Conservation (phyloP, 2,797 vertebrate genomes). For the Manis crassicaudata region DNA sequence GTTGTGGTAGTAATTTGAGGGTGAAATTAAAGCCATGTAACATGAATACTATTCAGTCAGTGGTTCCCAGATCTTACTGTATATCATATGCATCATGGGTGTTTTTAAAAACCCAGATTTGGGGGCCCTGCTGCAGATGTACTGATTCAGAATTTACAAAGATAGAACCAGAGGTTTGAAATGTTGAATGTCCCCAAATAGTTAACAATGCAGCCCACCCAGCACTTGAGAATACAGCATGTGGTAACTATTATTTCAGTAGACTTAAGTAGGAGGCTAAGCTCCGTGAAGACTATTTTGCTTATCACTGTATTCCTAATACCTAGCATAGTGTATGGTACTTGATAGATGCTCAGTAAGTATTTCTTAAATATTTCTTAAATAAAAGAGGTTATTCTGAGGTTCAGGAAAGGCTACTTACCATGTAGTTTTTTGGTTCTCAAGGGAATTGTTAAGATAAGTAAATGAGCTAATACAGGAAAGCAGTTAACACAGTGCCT, state of each 20-base stretch:
- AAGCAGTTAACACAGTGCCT: background rate
- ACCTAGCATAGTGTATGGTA: background rate
- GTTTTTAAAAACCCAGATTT: constrained; percentile 23
- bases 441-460: background rate
- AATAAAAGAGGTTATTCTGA: constrained; percentile 27
- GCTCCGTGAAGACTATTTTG: background rate
- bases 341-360: background rate
- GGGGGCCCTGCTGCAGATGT: background rate
- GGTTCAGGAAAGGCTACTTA: background rate
- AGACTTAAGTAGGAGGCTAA: background rate
- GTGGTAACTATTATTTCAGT: background rate
- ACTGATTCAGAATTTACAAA: constrained; percentile 51
- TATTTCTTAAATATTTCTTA: background rate
- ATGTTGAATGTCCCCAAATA: background rate
- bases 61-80: background rate
- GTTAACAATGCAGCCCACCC: background rate
- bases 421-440: background rate
- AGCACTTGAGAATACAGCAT: background rate
- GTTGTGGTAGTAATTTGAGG: constrained; percentile 29
- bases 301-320: background rate
- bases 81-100: background rate
- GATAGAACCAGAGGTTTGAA: background rate
- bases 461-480: constrained; percentile 13
- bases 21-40: background rate
- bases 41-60: background rate